Percentiles rank a stretch among this genome's conserved stretches.
phyloP scores from a whole-genome alignment of 2,888 invertebrate species.

The Dasysyrphus tricinctus region DNA sequence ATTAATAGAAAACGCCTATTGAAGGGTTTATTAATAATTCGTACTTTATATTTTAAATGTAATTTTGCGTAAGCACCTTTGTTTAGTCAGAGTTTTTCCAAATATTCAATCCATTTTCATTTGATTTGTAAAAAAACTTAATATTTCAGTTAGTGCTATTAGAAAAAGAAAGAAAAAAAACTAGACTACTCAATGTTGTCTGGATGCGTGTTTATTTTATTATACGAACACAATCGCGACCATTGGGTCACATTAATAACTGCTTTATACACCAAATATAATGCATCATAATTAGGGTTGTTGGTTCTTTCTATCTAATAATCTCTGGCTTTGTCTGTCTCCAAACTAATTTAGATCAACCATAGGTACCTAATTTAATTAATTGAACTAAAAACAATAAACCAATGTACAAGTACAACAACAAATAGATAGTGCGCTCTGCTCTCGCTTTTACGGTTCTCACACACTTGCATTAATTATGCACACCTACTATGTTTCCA shows the following conservation, averaged over 20 bases:
- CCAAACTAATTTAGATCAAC: constrained; percentile 37
- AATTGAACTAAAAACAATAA: constrained; percentile 35
- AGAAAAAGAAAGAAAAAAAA: neutral
- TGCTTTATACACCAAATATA: neutral
- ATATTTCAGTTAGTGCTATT: neutral
- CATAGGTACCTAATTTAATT: constrained; percentile 37
- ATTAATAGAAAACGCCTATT: too few relatives aligned
- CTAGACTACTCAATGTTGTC: neutral
- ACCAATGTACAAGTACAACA: constrained; percentile 10
- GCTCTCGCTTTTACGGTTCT: neutral
- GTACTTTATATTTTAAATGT: too few relatives aligned
- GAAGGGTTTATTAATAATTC: too few relatives aligned
- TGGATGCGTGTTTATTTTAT: neutral
- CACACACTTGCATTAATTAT: constrained; percentile 18
- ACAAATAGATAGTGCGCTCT: neutral
- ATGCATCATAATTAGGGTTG: constrained; percentile 8
- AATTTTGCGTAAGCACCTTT: too few relatives aligned
- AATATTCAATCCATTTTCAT: too few relatives aligned
- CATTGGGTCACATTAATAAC: constrained; percentile 23
- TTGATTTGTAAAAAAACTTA: neutral
- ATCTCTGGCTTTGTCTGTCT: neutral
- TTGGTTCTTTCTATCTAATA: constrained; percentile 4
- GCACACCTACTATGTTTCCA: constrained; percentile 29
- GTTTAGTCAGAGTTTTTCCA: too few relatives aligned
- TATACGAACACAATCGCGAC: constrained; percentile 16